These are phyloP conservation scores for Python bivittatus DNA, from an alignment of 2,113 vertebrate species.

Conservation along the genomic window DNA sequence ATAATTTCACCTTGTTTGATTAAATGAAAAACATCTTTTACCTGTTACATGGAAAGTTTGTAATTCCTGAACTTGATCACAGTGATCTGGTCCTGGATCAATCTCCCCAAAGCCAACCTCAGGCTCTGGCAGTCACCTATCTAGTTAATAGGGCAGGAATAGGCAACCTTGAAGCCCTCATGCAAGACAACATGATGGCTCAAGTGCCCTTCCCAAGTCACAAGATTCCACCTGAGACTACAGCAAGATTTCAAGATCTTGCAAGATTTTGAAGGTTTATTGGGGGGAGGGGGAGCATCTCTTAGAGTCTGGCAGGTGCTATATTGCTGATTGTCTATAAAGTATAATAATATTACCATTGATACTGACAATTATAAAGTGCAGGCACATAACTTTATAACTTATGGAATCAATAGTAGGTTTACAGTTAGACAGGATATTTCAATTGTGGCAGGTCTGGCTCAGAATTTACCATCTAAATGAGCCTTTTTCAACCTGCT, in stretches of 20 bases:
- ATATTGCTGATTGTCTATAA: not conserved
- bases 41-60: not conserved
- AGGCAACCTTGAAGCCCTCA: not conserved
- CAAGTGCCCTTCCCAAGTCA: not conserved
- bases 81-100: not conserved
- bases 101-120: not conserved
- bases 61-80: not conserved
- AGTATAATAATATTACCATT: not conserved
- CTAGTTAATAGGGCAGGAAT: not conserved
- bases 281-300: not conserved
- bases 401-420: conserved; percentile 7
- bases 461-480: conserved; percentile 13
- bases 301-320: not conserved
- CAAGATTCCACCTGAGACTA: not conserved
- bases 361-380: not conserved
- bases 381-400: not conserved
- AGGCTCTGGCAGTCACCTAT: not conserved
- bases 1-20: not conserved
- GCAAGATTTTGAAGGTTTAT: not conserved
- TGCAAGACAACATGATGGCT: not conserved
- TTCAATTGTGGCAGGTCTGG: not conserved
- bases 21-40: not conserved
- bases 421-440: not conserved
- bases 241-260: not conserved
- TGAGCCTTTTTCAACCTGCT: not conserved